Evolutionary conservation across 1,140 invertebrate genomes (phyloP), one percentile per base, ranked within the genome.

Genomic region (Heterodera schachtii): DNA sequence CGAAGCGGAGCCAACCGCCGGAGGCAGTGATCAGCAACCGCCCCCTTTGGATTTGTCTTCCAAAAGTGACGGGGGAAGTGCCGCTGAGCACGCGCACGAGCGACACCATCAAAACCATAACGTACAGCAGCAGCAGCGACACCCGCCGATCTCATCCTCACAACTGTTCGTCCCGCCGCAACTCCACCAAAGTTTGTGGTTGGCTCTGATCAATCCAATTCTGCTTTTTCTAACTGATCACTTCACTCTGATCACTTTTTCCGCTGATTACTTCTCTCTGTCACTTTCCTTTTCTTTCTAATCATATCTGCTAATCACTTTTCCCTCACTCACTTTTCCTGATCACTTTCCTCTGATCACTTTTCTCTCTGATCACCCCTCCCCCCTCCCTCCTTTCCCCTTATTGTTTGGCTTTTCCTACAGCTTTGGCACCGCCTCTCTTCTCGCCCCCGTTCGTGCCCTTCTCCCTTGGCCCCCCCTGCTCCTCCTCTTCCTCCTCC

Each of bases 401-500:
- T 52, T 13, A 64, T 19, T 64, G 57, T 64, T 41, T 31, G 19
- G 41, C 69, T 41, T 11, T 71, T 8, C 67, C 41, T 8, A 0
- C 3, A 43, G 8, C 67, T 31, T 31, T 31, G 69, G 31, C 69
- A 41, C 69, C 31, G 69, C 69, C 44, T 71, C 21, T 71, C 31
- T 71, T 71, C 69, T 19, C 44, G 69, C 41, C 41, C 5, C 69
- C 69, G 69, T 71, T 71, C 69, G 69, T 21, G 31, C 21, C 69
- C 31, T 71, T 71, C 31, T 11, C 57, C 4, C 6, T 71, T 21
- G 31, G 31, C 31, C 31, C 21, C 3, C 69, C 69, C 69, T 71
- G 41, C 69, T 11, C 69, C 31, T 46, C 69, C n/a, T 46, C 69
- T 41, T 13, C 75, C 75, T 44, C 73, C 43, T 60, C 75, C 79